phyloP scores from a whole-genome alignment of 2,113 vertebrate genomes.

The Noturus placidus region DNA sequence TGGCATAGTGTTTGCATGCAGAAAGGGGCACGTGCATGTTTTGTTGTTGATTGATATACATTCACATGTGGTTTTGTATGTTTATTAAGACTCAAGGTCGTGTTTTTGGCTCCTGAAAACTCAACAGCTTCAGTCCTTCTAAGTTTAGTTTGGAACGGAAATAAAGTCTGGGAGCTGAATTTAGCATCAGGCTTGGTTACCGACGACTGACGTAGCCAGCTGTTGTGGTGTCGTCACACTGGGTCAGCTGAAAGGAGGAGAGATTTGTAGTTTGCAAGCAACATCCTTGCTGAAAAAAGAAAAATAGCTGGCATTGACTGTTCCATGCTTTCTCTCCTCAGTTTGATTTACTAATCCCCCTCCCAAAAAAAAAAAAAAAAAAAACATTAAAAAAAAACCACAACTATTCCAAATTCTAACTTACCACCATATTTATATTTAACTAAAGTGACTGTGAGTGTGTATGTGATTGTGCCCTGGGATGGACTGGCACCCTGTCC shows the following conservation, averaged over 20 bases:
- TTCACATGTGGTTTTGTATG: neutral
- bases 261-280: slow-evolving; percentile 19
- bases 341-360: slow-evolving; percentile 5
- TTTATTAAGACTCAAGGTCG: slow-evolving; percentile 6
- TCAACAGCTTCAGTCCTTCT: slow-evolving; percentile 35
- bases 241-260: slow-evolving; percentile 36
- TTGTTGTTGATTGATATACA: neutral
- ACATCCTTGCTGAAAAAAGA: no score
- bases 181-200: slow-evolving; percentile 37
- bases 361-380: neutral
- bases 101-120: neutral
- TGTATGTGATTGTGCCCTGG: no score
- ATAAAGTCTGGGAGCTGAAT: slow-evolving; percentile 34
- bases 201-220: slow-evolving; percentile 38
- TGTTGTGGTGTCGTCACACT: slow-evolving; percentile 38
- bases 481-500: no score
- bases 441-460: no score
- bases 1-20: neutral
- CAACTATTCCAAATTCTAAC: slow-evolving; percentile 45
- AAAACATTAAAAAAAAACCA: no score
- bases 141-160: slow-evolving; percentile 39
- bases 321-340: slow-evolving; percentile 37
- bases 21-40: neutral
- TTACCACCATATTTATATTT: slow-evolving; percentile 52
- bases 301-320: slow-evolving; percentile 7